These are phyloP conservation scores for Drosophila subsilvestris DNA, from an alignment of 2,888 invertebrate genomes.

Conservation along the genomic window DNA sequence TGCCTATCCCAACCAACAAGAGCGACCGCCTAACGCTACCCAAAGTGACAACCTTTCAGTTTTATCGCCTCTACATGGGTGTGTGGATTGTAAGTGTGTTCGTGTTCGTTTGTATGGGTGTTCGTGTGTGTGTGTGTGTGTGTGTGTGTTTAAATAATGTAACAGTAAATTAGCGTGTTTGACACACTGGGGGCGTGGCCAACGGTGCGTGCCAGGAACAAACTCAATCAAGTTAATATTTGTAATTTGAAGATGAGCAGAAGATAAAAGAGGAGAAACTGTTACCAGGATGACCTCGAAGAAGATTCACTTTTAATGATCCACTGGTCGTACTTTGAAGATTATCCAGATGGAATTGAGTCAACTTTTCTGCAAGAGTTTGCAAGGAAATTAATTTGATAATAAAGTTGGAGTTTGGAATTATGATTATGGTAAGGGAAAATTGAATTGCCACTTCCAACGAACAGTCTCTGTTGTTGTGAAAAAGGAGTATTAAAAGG, in stretches of 20 bases:
- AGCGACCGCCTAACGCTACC: conserved; percentile 70
- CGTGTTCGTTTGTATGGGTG: conserved; percentile 7
- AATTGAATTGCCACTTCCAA: not conserved
- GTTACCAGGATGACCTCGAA: not conserved
- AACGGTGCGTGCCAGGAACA: conserved; percentile 67
- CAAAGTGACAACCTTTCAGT: conserved; percentile 79
- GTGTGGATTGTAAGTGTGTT: conserved; percentile 18
- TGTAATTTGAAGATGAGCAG: conserved; percentile 39
- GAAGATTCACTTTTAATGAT: not conserved
- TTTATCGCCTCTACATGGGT: conserved; percentile 55
- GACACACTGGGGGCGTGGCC: conserved; percentile 74
- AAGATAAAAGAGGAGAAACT: conserved; percentile 13
- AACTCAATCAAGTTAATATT: conserved; percentile 68
- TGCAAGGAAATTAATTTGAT: not conserved
- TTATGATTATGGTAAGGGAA: not conserved
- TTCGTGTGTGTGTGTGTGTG: conserved; percentile 22
- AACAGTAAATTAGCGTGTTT: conserved; percentile 79
- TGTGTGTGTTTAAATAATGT: conserved; percentile 75
- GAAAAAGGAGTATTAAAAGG: not conserved
- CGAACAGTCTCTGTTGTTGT: too few relatives aligned
- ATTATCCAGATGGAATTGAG: not conserved
- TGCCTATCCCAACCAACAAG: conserved; percentile 57
- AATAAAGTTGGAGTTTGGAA: not conserved
- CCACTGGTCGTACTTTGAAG: not conserved
- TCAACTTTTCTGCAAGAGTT: not conserved